Percentiles rank a stretch among this genome's conserved stretches.
Evolutionary conservation across 2,888 invertebrate species (phyloP).

Genomic region (Drosophila mayaguana): DNA sequence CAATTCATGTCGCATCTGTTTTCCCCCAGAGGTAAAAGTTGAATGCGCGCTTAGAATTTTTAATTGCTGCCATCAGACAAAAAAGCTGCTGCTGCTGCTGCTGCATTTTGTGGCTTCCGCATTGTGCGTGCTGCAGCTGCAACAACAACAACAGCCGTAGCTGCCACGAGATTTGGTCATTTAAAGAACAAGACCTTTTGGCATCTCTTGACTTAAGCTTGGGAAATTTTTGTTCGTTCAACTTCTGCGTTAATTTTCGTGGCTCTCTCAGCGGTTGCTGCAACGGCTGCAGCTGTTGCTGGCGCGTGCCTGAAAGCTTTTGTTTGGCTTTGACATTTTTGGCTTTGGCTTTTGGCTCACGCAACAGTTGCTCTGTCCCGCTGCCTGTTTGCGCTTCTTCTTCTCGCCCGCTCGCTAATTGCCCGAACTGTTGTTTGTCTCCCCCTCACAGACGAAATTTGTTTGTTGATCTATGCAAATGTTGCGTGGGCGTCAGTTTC

Average conservation of each 20-base stretch:
- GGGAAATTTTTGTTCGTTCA: conserved; percentile 41
- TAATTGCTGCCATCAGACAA: conserved; percentile 69
- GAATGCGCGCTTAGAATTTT: conserved; percentile 75
- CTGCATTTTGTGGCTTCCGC: conserved; percentile 73
- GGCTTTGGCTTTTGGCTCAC: conserved; percentile 22
- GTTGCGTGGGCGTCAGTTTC: conserved; percentile 59
- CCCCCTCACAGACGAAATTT: conserved; percentile 22
- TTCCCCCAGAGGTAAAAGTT: conserved; percentile 59
- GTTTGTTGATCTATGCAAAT: conserved; percentile 61
- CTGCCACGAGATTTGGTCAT: conserved; percentile 26
- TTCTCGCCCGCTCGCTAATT: conserved; percentile 70
- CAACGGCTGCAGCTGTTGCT: conserved; percentile 16
- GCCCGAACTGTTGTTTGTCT: conserved; percentile 45
- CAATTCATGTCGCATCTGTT: conserved; percentile 20
- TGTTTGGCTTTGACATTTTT: conserved; percentile 24
- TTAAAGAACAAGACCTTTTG: conserved; percentile 60
- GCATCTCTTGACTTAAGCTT: conserved; percentile 43
- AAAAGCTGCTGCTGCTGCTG: conserved; percentile 22
- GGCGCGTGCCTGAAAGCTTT: conserved; percentile 49
- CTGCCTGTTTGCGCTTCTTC: conserved; percentile 58
- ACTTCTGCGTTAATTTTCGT: conserved; percentile 51
- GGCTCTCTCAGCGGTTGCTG: conserved; percentile 48
- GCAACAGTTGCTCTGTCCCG: conserved; percentile 11
- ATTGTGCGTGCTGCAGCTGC: conserved; percentile 62
- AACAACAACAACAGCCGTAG: neutral